Percentiles rank a stretch among this genome's conserved stretches.
Conservation (phyloP, 2,888 invertebrate genomes). For the Prosopocoilus inquinatus region DNA sequence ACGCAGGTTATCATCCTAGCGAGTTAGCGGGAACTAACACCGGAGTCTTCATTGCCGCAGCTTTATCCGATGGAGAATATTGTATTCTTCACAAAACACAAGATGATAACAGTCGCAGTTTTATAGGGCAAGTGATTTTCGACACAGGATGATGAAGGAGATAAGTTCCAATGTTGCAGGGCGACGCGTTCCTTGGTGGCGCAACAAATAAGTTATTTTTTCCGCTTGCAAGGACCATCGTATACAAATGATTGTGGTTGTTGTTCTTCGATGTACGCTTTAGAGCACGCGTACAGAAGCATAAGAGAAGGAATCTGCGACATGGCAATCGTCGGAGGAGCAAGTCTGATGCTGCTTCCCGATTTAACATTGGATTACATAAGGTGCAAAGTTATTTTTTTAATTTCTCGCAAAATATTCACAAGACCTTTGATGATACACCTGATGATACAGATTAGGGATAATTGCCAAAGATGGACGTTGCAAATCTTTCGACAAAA, state of each 20-base stretch:
- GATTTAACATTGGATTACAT: slow-evolving; percentile 76
- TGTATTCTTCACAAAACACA: slow-evolving; percentile 38
- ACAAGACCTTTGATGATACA: no score
- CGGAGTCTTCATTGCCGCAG: slow-evolving; percentile 76
- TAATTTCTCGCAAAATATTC: no score
- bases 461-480: slow-evolving; percentile 81
- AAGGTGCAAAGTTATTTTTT: slow-evolving; percentile 20
- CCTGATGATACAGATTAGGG: slow-evolving; percentile 55
- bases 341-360: slow-evolving; percentile 86
- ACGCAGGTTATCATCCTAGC: slow-evolving; percentile 65
- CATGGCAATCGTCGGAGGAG: slow-evolving; percentile 84
- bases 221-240: slow-evolving; percentile 87
- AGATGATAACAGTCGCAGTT: slow-evolving; percentile 42
- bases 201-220: slow-evolving; percentile 84
- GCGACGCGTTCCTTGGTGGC: slow-evolving; percentile 80
- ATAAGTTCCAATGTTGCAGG: slow-evolving; percentile 48
- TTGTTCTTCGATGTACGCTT: slow-evolving; percentile 86
- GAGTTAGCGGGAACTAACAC: slow-evolving; percentile 69
- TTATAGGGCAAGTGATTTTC: slow-evolving; percentile 57
- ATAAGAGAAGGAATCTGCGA: slow-evolving; percentile 82
- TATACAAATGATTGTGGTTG: slow-evolving; percentile 90
- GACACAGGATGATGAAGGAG: slow-evolving; percentile 37
- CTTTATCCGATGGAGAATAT: slow-evolving; percentile 73
- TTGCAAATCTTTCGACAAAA: slow-evolving; percentile 88
- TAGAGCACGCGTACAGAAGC: slow-evolving; percentile 78